A percentile compares a stretch with the other conserved stretches of the same genome.
phyloP scores from a whole-genome alignment of 2,888 invertebrate genomes.

The Sesamia inferens region DNA sequence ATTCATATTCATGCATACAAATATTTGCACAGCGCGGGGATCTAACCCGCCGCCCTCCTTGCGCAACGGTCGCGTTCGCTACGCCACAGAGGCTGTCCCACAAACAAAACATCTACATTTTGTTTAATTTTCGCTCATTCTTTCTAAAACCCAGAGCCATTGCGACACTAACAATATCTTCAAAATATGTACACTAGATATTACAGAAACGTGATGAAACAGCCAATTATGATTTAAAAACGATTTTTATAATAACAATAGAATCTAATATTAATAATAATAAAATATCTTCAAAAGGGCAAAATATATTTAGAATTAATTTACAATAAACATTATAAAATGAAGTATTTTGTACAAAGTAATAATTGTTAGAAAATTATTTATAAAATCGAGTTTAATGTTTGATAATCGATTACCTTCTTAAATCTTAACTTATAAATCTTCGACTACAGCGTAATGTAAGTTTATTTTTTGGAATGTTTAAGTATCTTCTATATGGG shows the following conservation, averaged over 20 bases:
- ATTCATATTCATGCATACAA: too few relatives aligned
- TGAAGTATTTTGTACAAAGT: slow-evolving; percentile 52
- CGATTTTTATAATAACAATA: slow-evolving; percentile 22
- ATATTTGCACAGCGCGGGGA: too few relatives aligned
- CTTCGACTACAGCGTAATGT: slow-evolving; percentile 2
- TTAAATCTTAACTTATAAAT: background rate
- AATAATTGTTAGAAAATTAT: slow-evolving; percentile 35
- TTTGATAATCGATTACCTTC: background rate
- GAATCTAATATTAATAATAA: slow-evolving; percentile 25
- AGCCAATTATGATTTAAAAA: slow-evolving; percentile 17
- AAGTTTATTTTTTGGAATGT: slow-evolving; percentile 38
- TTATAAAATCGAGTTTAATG: slow-evolving; percentile 6
- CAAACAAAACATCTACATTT: too few relatives aligned
- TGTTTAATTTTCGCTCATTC: background rate
- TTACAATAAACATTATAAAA: slow-evolving; percentile 51
- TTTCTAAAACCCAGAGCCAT: background rate
- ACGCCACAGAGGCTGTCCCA: too few relatives aligned
- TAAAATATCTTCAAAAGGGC: slow-evolving; percentile 44
- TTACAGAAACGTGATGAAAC: slow-evolving; percentile 24
- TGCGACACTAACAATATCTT: background rate
- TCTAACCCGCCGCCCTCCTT: too few relatives aligned
- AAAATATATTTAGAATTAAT: slow-evolving; percentile 44
- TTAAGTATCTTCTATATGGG: slow-evolving; percentile 2
- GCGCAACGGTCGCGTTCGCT: too few relatives aligned
- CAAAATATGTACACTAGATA: background rate